These are phyloP conservation scores for Endomychus coccineus DNA, from an alignment of 2,888 invertebrate genomes.

Conservation along the genomic window DNA sequence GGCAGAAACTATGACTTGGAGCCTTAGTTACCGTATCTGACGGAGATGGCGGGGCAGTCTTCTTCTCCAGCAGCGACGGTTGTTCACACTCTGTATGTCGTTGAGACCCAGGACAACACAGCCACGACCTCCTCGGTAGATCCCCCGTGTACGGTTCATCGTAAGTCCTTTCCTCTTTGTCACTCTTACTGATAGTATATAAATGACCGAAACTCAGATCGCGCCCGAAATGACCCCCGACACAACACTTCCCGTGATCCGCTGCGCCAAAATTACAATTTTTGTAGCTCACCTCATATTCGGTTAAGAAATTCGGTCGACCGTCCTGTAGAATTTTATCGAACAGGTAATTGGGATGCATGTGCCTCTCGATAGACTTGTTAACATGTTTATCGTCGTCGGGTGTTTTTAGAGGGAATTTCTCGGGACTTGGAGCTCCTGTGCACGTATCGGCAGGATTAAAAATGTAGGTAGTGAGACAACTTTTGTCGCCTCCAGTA, in stretches of 20 bases:
- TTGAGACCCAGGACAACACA: constrained; percentile 46
- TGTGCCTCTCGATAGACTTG: constrained; percentile 29
- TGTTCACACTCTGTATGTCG: constrained; percentile 35
- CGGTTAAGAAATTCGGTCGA: constrained; percentile 33
- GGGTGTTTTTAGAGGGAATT: constrained; percentile 34
- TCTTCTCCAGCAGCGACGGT: constrained; percentile 35
- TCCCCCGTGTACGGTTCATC: constrained; percentile 43
- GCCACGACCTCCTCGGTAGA: constrained; percentile 43
- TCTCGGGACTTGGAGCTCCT: constrained; percentile 50
- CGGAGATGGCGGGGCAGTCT: constrained; percentile 28
- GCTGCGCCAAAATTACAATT: constrained; percentile 32
- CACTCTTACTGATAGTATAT: constrained; percentile 45
- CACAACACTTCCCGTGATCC: constrained; percentile 36
- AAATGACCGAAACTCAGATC: constrained; percentile 40
- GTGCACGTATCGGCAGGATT: constrained; percentile 53
- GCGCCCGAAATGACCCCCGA: constrained; percentile 34
- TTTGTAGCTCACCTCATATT: constrained; percentile 34
- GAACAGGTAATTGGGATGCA: constrained; percentile 35
- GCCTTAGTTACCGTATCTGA: constrained; percentile 31
- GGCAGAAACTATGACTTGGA: constrained; percentile 31
- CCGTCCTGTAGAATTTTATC: constrained; percentile 34
- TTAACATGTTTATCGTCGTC: constrained; percentile 8
- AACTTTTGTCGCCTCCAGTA: constrained; percentile 38
- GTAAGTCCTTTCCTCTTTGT: constrained; percentile 40
- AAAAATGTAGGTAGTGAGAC: constrained; percentile 49